These are phyloP conservation scores for Drosophila cyrtoloma DNA, from an alignment of 2,888 invertebrate species.

Conservation along the genomic window DNA sequence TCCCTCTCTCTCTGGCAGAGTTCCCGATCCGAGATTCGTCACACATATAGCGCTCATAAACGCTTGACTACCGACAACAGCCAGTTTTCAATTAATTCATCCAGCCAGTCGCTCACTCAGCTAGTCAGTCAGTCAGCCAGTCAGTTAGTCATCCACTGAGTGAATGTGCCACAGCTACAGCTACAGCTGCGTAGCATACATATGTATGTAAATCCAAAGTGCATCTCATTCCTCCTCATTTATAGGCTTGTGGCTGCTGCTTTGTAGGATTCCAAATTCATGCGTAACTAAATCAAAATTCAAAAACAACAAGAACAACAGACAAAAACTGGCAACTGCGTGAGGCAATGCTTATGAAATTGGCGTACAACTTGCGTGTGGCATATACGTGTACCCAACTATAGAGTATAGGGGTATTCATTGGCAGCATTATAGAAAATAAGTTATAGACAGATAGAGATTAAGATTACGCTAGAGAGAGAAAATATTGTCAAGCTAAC, in stretches of 20 bases:
- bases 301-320: conserved; percentile 43
- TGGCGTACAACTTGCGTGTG: conserved; percentile 71
- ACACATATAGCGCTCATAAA: conserved; percentile 48
- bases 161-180: neutral
- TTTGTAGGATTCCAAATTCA: conserved; percentile 66
- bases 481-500: neutral
- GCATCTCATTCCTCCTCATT: conserved; percentile 2
- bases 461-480: neutral
- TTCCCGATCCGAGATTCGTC: conserved; percentile 56
- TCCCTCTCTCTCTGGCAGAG: neutral
- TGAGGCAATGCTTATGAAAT: conserved; percentile 61
- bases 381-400: conserved; percentile 33
- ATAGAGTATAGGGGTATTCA: conserved; percentile 42
- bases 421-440: neutral
- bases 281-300: conserved; percentile 80
- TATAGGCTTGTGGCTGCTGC: conserved; percentile 34
- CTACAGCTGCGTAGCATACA: conserved; percentile 14
- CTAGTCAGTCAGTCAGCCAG: conserved; percentile 13
- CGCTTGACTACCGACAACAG: conserved; percentile 70
- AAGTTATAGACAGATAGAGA: neutral
- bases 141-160: conserved; percentile 23
- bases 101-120: conserved; percentile 42
- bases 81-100: conserved; percentile 79
- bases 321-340: conserved; percentile 46
- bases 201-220: conserved; percentile 32